These are phyloP conservation scores for Julus scanicus DNA, from an alignment of 2,888 invertebrate genomes.

Conservation along the genomic window DNA sequence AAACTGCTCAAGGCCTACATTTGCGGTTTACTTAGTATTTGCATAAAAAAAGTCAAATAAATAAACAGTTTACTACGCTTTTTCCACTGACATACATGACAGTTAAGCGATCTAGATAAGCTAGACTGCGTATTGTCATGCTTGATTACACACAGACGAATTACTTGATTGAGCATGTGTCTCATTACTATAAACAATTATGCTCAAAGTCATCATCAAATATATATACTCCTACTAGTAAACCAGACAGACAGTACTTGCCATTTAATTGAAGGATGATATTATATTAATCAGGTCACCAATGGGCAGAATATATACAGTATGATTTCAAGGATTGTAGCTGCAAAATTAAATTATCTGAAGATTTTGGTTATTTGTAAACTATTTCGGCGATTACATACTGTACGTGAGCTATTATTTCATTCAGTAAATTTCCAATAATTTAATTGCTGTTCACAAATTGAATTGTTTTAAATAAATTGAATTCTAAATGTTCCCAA, in stretches of 20 bases:
- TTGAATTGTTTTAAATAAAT: too few relatives aligned
- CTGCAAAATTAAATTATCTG: too few relatives aligned
- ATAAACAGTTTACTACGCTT: neutral
- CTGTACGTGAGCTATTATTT: too few relatives aligned
- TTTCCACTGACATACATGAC: neutral
- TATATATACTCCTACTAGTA: neutral
- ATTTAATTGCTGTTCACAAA: too few relatives aligned
- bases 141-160: neutral
- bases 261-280: neutral
- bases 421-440: too few relatives aligned
- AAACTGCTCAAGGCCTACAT: neutral
- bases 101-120: neutral
- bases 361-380: too few relatives aligned
- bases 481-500: too few relatives aligned
- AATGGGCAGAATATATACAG: neutral
- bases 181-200: constrained; percentile 4
- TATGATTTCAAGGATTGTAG: too few relatives aligned
- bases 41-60: neutral
- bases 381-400: too few relatives aligned
- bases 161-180: neutral
- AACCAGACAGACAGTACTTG: neutral
- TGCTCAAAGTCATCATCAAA: neutral
- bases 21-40: neutral
- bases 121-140: neutral
- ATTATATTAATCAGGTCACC: neutral